Conservation (phyloP, 2,797 vertebrate species). For the Gadopsis bispinosus region DNA sequence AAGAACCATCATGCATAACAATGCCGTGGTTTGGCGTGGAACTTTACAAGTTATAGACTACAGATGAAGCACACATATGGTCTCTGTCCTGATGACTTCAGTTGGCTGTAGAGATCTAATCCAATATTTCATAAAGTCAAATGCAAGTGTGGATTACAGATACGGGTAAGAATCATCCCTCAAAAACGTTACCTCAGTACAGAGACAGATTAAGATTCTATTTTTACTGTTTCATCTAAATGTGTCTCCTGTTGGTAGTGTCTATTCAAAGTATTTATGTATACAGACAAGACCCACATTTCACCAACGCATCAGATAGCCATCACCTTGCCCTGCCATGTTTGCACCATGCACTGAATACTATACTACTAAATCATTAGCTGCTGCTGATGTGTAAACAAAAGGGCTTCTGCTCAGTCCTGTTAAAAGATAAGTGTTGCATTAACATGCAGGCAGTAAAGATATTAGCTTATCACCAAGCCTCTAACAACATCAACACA, state of each 20-base stretch:
- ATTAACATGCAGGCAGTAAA: background rate
- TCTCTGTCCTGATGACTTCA: background rate
- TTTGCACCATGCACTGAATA: background rate
- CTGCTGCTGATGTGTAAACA: background rate
- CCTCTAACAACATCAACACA: background rate
- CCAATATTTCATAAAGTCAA: background rate
- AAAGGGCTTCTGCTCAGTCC: background rate
- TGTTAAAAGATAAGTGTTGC: background rate
- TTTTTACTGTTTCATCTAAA: background rate
- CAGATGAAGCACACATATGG: background rate
- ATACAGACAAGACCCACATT: background rate
- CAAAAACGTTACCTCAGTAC: background rate
- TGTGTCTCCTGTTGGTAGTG: background rate
- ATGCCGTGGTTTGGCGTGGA: background rate
- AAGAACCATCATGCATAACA: slow-evolving; percentile 1
- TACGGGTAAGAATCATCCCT: background rate
- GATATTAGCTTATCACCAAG: background rate
- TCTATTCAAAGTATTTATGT: background rate
- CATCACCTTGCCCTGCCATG: background rate
- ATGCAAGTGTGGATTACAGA: background rate
- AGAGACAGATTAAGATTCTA: background rate
- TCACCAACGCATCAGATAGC: background rate
- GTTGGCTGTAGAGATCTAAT: background rate
- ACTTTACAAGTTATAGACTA: slow-evolving; percentile 12
- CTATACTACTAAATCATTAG: background rate